Evolutionary conservation across 2,113 vertebrate species (phyloP), one percentile per base, ranked within the genome.

Genomic region (Sebastes fasciatus): DNA sequence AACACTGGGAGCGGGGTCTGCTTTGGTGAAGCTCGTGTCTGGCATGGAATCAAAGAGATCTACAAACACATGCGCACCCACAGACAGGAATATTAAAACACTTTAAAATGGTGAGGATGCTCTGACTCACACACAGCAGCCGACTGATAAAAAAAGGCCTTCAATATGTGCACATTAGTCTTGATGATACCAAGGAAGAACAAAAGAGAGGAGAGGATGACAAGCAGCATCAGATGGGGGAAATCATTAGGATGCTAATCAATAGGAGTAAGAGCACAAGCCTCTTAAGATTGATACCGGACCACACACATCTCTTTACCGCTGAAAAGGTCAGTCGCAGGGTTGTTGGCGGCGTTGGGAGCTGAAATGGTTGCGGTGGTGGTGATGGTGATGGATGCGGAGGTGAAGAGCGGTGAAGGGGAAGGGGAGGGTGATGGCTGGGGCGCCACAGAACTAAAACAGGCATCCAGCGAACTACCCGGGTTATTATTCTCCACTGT

Each of bases 311-410:
- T 80, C 72, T 81, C 55, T 71, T 99, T 99, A 99, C 98, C 98
- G 94, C 97, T 96, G 96, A 99, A 99, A 94, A 99, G 97, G 96
- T 99, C 97, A 96, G 97, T 96, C 91, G 95, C 93, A 80, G 97
- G 95, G 96, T 95, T 92, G 87, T 95, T 92, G 87, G 94, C 75
- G 91, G 94, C 88, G 92, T 94, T 89, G 77, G 96, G 94, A 92
- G 95, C 91, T 87, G 96, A 95, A 95, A 96, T 94, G 94, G 96
- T 93, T 63, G 96, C 96, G 91, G 96, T 96, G 95, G 96, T 96
- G 95, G 94, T 96, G 89, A 74, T 96, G 95, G 94, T 96, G 89
- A 74, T 85, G 88, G 89, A 89, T 49, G 90, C 9, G 51, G 90
- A 88, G 77, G 79, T 77, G 85, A 90, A 85, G 72, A 91, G 78